Percentiles rank a stretch among this genome's conserved stretches.
These are phyloP conservation scores for Patella pellucida DNA, from an alignment of 2,888 invertebrate genomes.

Conservation along the genomic window DNA sequence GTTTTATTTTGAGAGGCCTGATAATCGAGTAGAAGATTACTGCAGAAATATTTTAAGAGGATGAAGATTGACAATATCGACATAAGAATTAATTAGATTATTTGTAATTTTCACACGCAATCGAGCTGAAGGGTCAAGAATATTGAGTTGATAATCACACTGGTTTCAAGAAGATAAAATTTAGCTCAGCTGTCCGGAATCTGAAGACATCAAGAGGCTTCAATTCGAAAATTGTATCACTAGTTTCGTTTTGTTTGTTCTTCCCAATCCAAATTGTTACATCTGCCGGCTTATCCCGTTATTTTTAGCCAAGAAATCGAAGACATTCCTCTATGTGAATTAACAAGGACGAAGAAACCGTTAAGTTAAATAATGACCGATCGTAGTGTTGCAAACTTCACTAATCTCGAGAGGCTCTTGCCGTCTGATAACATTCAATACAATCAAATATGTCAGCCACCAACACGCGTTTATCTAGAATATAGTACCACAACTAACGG, in stretches of 20 bases:
- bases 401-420: conserved; percentile 6
- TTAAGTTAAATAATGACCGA: conserved; percentile 2
- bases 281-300: neutral
- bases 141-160: neutral
- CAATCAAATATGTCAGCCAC: neutral
- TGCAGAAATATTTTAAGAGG: conserved; percentile 14
- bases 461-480: no score
- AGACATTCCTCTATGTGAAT: conserved; percentile 1
- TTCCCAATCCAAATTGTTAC: conserved; percentile 10
- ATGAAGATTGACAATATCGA: conserved; percentile 24
- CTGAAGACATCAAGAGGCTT: neutral
- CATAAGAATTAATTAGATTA: conserved; percentile 33
- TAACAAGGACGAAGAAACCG: neutral
- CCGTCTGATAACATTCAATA: neutral
- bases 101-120: conserved; percentile 17
- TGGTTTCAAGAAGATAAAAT: neutral
- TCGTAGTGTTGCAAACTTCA: neutral
- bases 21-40: neutral
- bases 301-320: conserved; percentile 1
- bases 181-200: conserved; percentile 7
- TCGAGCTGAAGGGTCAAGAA: neutral
- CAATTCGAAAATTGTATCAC: neutral
- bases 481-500: no score
- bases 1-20: neutral
- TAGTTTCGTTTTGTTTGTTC: neutral